Evolutionary conservation across 2,797 vertebrate genomes (phyloP).

Genomic region (Clarias fuscus): DNA sequence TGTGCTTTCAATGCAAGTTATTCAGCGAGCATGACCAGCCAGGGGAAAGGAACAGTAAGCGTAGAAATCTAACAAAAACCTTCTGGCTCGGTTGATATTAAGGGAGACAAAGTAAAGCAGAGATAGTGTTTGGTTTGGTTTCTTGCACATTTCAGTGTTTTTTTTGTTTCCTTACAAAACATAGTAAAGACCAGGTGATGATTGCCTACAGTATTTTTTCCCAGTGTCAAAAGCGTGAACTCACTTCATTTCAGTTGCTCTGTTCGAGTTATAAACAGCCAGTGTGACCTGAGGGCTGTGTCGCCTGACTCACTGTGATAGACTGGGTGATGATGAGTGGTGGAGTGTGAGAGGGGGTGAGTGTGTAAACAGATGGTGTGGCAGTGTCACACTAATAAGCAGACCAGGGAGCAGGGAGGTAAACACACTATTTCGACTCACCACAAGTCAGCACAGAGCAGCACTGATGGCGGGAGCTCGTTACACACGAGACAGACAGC

Average conservation of each 20-base stretch:
- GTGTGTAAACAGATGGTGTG: constrained; percentile 47
- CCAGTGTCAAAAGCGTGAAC: not conserved
- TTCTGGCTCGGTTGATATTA: not conserved
- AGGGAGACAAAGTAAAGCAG: not conserved
- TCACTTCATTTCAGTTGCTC: constrained; percentile 7
- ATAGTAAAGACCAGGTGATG: not conserved
- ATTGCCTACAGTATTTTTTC: not conserved
- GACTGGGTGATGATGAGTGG: constrained; percentile 40
- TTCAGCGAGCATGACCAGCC: not conserved
- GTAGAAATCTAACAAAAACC: not conserved
- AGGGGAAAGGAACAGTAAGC: too few relatives aligned
- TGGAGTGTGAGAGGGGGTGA: not conserved
- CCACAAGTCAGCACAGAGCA: constrained; percentile 10
- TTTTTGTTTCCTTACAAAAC: not conserved
- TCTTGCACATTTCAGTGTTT: not conserved
- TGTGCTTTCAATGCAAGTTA: not conserved
- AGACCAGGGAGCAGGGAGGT: constrained; percentile 38
- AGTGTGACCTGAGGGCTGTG: not conserved
- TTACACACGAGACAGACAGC: not conserved
- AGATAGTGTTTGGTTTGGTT: not conserved
- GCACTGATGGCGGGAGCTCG: not conserved
- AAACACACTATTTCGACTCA: constrained; percentile 27
- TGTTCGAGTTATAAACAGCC: constrained; percentile 16
- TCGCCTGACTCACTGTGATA: constrained; percentile 41
- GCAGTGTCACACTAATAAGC: constrained; percentile 41